Evolutionary conservation across 2,113 vertebrate genomes (phyloP), one percentile per base, ranked within the genome.

Genomic region (Alligator sinensis): DNA sequence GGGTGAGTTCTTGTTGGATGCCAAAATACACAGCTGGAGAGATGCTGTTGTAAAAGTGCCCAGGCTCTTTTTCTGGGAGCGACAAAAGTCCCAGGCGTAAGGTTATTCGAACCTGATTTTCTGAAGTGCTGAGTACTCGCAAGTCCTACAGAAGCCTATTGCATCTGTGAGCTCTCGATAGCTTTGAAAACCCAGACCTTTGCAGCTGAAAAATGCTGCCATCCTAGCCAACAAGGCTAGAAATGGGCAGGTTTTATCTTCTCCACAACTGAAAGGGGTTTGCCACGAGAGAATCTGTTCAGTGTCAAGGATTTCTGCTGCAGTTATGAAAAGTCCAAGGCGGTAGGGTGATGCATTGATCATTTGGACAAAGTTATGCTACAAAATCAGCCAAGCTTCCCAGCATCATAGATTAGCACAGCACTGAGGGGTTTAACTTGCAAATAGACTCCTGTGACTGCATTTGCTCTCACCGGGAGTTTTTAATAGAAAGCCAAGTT

Each of bases 191-290:
- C 38, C 47, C 70, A 72, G 21, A 70, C 3, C 25, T 1, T 17
- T 76, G 1, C 5, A 4, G 24, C 58, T 93, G 47, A 86, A 63
- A 79, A 58, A 86, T 60, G 34, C 3, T 47, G 30, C 3, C 77
- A 9, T 13, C 34, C 28, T n/a, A n/a, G 14, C 59, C 24, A 30
- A 55, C 10, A 77, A 83, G 80, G 27, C 8, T 68, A 28, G 62
- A 63, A 22, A 47, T 3, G 10, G 25, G 11, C 0, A 2, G 5
- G 9, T 15, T 34, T 5, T 5, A 27, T 21, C 54, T 60, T 62
- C 17, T 66, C 47, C 47, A 47, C 47, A 68, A n/a, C 24, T 74
- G 38, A 24, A 25, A 11, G 34, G 34, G 70, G 34, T 25, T 70
- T 77, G 10, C 57, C 13, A 81, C 11, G 2, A 12, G 9, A 2